A percentile compares a stretch with the other conserved stretches of the same genome.
These are phyloP conservation scores for Trachelipus rathkii DNA, from an alignment of 1,140 invertebrate species.

Conservation along the genomic window DNA sequence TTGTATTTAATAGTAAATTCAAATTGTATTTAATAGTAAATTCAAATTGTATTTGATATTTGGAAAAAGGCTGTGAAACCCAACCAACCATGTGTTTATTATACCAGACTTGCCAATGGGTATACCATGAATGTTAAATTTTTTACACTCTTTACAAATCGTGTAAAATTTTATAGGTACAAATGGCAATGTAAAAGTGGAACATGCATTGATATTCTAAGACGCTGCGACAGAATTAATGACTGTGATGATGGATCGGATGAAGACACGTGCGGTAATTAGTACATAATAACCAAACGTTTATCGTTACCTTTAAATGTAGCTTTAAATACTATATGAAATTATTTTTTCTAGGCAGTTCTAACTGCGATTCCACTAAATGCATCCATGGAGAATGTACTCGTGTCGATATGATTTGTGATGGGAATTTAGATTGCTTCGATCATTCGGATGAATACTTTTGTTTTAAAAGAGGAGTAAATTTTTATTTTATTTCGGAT, in stretches of 20 bases:
- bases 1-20: too few species aligned
- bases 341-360: neutral
- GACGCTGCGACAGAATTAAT: slow-evolving; percentile 60
- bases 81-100: too few species aligned
- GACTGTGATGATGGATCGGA: slow-evolving; percentile 69
- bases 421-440: slow-evolving; percentile 28
- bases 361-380: neutral
- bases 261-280: slow-evolving; percentile 52
- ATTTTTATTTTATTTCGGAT: neutral
- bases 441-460: slow-evolving; percentile 28
- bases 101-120: too few species aligned
- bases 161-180: neutral
- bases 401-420: slow-evolving; percentile 23
- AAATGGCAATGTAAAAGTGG: slow-evolving; percentile 51
- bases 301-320: neutral
- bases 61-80: too few species aligned
- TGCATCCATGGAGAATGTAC: slow-evolving; percentile 53
- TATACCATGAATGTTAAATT: too few species aligned
- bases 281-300: slow-evolving; percentile 43
- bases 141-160: too few species aligned
- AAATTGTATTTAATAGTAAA: too few species aligned
- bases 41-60: too few species aligned
- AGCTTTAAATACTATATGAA: neutral
- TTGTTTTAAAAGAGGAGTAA: slow-evolving; percentile 19
- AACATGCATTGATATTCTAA: slow-evolving; percentile 52